Percentiles rank a stretch among this genome's conserved stretches.
phyloP scores from a whole-genome alignment of 2,797 vertebrate species.

The Fratercula arctica region DNA sequence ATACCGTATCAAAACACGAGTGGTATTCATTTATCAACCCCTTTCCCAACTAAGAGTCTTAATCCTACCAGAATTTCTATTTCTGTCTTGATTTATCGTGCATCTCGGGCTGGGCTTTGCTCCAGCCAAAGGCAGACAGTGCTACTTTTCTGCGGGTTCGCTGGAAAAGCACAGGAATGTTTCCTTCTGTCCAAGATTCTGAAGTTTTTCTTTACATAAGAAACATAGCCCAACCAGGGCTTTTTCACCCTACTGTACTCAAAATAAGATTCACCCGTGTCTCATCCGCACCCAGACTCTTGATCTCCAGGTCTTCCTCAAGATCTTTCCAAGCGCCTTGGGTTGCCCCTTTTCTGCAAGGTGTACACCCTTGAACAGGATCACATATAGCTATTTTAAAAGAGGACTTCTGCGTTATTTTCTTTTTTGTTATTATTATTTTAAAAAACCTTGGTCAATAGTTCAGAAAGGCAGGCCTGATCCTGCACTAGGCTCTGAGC shows the following conservation, averaged over 20 bases:
- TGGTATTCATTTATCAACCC: neutral
- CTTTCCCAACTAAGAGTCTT: neutral
- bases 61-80: neutral
- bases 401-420: neutral
- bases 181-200: neutral
- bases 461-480: neutral
- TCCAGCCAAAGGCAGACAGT: neutral
- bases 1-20: neutral
- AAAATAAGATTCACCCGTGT: neutral
- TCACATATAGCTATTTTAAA: neutral
- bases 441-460: neutral
- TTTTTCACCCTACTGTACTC: neutral
- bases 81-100: fast-evolving
- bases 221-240: neutral
- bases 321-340: neutral
- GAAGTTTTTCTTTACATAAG: neutral
- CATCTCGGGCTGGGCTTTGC: fast-evolving
- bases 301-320: neutral
- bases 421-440: neutral
- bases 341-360: neutral
- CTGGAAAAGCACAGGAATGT: neutral
- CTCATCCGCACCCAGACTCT: neutral
- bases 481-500: neutral
- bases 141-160: neutral
- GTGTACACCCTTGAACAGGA: neutral